Evolutionary conservation across 2,797 vertebrate species (phyloP), one percentile per base, ranked within the genome.

Genomic region (Tragopan temminckii): DNA sequence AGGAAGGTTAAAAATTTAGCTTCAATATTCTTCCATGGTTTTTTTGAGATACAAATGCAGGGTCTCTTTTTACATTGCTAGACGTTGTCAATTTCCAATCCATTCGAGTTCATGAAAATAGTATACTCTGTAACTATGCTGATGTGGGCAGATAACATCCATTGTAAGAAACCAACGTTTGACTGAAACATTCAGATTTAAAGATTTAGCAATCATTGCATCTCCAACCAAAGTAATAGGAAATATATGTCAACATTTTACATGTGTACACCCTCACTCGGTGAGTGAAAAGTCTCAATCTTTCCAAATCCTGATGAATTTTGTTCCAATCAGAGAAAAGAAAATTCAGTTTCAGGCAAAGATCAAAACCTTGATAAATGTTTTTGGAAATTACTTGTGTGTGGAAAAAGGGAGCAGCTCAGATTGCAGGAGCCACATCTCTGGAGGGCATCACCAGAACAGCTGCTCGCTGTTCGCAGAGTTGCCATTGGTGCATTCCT

Each of bases 311-410:
- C 27, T 31, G 31, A 77, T 59, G 16, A 72, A 81, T 57, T 71
- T 69, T 42, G 8, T 57, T 81, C 59, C 63, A 91, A 48, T 12
- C 70, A 61, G 12, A 85, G 64, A 80, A 79, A 61, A 86, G 63
- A 94, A 95, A 94, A 33, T 67, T 91, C 42, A 5, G 15, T 90
- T 94, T 94, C 36, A 25, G 59, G 80, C 63, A 93, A 94, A 94
- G 71, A 91, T 72, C 59, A 90, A 94, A 91, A 59, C 80, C 63
- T 40, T 4, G 33, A 72, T 43, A 94, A 93, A 80, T 94, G 94
- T 69, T 94, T 94, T 58, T 53, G 75, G 88, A 94, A 94, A 80
- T 86, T 38, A 76, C 59, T 86, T 66, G n/a, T 72, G 74, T 59
- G 43, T 10, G 36, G 66, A 75, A 91, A 89, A 95, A 88, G 42